phyloP scores from a whole-genome alignment of 1,140 invertebrate species.

The Cephus cinctus region DNA sequence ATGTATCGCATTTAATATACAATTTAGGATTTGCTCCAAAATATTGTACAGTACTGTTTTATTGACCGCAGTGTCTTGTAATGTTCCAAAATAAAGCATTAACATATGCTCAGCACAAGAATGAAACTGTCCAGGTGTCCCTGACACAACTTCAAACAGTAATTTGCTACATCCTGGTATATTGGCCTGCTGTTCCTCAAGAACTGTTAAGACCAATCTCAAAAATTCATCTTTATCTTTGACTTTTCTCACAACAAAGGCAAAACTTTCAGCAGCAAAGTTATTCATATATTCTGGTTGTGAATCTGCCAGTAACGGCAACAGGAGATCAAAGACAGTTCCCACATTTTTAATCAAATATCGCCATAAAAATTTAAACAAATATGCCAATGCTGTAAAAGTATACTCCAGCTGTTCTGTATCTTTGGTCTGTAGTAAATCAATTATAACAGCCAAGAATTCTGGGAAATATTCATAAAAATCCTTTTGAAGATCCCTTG shows the following conservation, averaged over 20 bases:
- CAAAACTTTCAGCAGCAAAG: conserved; percentile 94
- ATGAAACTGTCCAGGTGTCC: conserved; percentile 79
- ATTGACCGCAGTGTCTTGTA: conserved; percentile 58
- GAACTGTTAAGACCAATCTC: conserved; percentile 65
- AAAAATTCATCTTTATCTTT: conserved; percentile 77
- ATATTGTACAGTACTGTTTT: conserved; percentile 64
- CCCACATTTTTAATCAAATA: conserved; percentile 79
- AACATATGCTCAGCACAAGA: conserved; percentile 70
- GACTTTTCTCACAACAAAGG: conserved; percentile 87
- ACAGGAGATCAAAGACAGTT: conserved; percentile 69
- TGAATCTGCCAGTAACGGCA: conserved; percentile 71
- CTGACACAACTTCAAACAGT: conserved; percentile 82
- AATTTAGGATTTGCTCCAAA: conserved; percentile 60
- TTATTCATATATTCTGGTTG: conserved; percentile 80
- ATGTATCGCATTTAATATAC: conserved; percentile 60
- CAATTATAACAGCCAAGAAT: conserved; percentile 70
- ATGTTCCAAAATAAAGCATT: conserved; percentile 60
- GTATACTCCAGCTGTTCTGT: conserved; percentile 80
- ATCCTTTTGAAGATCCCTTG: conserved; percentile 81
- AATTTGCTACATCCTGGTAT: conserved; percentile 76
- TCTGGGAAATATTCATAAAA: conserved; percentile 80
- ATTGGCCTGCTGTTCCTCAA: conserved; percentile 66
- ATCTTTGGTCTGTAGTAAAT: conserved; percentile 74
- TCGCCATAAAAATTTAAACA: conserved; percentile 86
- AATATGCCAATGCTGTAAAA: conserved; percentile 79